Conservation (phyloP, 2,113 vertebrate genomes). For the Aptenodytes patagonicus region DNA sequence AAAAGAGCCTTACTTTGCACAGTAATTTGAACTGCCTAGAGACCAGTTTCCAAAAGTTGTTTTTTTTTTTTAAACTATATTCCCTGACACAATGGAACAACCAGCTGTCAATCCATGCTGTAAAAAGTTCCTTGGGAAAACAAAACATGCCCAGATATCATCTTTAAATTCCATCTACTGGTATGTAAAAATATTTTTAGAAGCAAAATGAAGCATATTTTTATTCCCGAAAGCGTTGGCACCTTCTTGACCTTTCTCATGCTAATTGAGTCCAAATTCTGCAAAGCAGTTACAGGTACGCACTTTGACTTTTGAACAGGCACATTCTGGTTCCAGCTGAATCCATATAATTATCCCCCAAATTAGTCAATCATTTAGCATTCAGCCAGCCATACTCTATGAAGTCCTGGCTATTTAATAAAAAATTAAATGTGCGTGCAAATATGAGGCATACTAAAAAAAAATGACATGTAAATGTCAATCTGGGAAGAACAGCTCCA, state of each 20-base stretch:
- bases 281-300: background rate
- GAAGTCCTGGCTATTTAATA: background rate
- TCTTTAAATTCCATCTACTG: background rate
- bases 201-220: background rate
- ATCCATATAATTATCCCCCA: background rate
- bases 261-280: slow-evolving; percentile 28
- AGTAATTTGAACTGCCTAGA: background rate
- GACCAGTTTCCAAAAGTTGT: background rate
- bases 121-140: background rate
- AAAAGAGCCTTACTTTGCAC: background rate
- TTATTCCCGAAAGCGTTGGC: background rate
- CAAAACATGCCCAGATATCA: background rate
- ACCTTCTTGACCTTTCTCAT: slow-evolving; percentile 12
- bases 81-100: background rate
- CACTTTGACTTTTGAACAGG: background rate
- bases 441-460: background rate
- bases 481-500: background rate
- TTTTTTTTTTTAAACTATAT: background rate
- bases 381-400: background rate
- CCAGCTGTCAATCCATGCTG: background rate
- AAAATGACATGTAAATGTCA: background rate
- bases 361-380: slow-evolving; percentile 13
- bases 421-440: background rate
- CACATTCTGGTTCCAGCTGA: background rate
- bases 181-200: slow-evolving; percentile 1